A percentile compares a stretch with the other conserved stretches of the same genome.
These are phyloP conservation scores for Aphrocallistes beatrix DNA, from an alignment of 37 sponge, comb jelly and placozoan genomes.

Conservation along the genomic window DNA sequence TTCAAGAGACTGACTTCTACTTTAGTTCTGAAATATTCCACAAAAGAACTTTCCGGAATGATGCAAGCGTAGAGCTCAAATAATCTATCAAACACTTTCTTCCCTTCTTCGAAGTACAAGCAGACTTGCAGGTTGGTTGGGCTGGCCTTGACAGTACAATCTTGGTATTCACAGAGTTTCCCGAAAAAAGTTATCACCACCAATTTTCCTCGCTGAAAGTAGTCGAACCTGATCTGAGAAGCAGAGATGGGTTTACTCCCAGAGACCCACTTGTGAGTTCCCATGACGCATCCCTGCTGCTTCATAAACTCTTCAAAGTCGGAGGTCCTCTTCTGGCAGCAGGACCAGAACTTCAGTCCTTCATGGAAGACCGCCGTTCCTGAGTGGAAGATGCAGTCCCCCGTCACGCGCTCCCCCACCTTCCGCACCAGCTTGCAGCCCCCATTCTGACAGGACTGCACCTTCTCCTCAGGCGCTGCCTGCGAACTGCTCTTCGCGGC, in stretches of 20 bases:
- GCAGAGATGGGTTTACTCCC: not conserved
- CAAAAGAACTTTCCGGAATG: slow-evolving; percentile 43
- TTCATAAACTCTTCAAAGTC: slow-evolving; percentile 79
- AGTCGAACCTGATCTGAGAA: slow-evolving; percentile 34
- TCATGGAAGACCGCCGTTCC: slow-evolving; percentile 10
- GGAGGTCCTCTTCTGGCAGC: slow-evolving; percentile 68
- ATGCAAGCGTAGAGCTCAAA: slow-evolving; percentile 45
- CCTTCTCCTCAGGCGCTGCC: not conserved
- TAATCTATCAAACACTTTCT: slow-evolving; percentile 17
- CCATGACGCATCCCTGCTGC: slow-evolving; percentile 74
- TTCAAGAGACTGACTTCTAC: slow-evolving; percentile 66
- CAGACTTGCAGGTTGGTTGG: slow-evolving; percentile 26
- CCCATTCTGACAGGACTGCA: not conserved
- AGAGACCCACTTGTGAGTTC: slow-evolving; percentile 60
- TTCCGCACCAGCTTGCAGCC: not conserved
- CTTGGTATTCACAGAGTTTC: slow-evolving; percentile 57
- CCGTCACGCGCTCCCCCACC: not conserved
- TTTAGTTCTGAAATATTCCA: slow-evolving; percentile 51
- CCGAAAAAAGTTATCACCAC: slow-evolving; percentile 60
- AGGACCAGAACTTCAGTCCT: slow-evolving; percentile 73
- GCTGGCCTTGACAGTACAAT: slow-evolving; percentile 53
- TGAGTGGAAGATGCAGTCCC: not conserved
- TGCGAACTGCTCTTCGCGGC: not conserved
- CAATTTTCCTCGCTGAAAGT: slow-evolving; percentile 59
- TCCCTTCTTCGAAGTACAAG: slow-evolving; percentile 40